Percentiles rank a stretch among this genome's conserved stretches.
phyloP scores from a whole-genome alignment of 1,140 invertebrate species.

The Sycophaga agraensis region DNA sequence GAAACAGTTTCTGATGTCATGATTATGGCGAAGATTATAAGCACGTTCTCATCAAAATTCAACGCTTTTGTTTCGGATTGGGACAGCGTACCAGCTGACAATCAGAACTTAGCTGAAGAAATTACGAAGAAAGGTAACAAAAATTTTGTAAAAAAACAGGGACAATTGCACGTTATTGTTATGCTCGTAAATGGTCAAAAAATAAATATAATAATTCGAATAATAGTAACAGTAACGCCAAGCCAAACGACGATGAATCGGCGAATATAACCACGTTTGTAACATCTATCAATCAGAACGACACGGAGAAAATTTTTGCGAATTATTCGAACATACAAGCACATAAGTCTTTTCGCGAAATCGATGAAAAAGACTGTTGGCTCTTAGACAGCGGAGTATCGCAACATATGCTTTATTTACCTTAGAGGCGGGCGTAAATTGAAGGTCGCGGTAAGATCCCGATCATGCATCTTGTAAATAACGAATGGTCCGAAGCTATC shows the following conservation, averaged over 20 bases:
- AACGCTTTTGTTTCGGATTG: slow-evolving; percentile 21
- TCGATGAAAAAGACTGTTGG: slow-evolving; percentile 23
- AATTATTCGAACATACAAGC: background rate
- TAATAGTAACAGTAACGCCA: background rate
- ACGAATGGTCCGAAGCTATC: slow-evolving; percentile 6
- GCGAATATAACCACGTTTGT: background rate
- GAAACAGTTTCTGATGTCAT: slow-evolving; percentile 19
- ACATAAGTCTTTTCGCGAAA: background rate
- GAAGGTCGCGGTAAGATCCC: slow-evolving; percentile 16
- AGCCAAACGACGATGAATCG: background rate
- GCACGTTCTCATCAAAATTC: slow-evolving; percentile 19
- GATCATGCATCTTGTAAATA: slow-evolving; percentile 10
- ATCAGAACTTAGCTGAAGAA: slow-evolving; percentile 1
- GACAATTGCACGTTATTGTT: background rate
- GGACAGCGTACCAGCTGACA: slow-evolving; percentile 20
- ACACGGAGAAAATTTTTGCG: background rate
- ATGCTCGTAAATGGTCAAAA: background rate
- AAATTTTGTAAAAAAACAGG: slow-evolving; percentile 6
- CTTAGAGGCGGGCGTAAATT: slow-evolving; percentile 3
- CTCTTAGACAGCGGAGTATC: slow-evolving; percentile 34
- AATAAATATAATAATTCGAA: background rate
- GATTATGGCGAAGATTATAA: slow-evolving; percentile 28
- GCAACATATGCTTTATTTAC: slow-evolving; percentile 10
- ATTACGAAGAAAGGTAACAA: background rate
- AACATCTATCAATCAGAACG: background rate